phyloP scores from a whole-genome alignment of 1,140 invertebrate species.

The Aphelinus atriplicis region DNA sequence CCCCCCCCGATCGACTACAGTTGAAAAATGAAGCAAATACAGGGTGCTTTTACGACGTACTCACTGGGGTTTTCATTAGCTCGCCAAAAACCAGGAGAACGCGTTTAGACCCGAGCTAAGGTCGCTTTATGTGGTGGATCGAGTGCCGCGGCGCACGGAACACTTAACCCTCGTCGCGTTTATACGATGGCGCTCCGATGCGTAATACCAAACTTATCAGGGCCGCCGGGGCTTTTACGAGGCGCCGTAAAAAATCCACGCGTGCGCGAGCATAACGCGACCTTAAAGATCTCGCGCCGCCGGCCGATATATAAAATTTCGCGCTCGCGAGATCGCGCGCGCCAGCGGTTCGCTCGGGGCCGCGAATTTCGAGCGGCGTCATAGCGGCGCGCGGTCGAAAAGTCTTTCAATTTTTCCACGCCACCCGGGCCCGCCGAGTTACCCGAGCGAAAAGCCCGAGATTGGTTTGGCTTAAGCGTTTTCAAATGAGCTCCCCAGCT shows the following conservation, averaged over 20 bases:
- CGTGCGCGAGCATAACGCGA: neutral
- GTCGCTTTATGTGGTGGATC: neutral
- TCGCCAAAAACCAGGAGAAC: too few relatives aligned
- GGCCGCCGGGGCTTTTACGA: constrained; percentile 39
- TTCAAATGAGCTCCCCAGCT: too few relatives aligned
- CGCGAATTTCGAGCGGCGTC: neutral
- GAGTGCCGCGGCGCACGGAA: constrained; percentile 14
- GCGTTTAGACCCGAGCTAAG: neutral
- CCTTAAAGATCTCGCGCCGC: constrained; percentile 28
- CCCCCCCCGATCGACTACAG: too few relatives aligned
- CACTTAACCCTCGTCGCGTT: constrained; percentile 26
- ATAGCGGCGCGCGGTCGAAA: too few relatives aligned
- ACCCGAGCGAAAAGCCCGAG: too few relatives aligned
- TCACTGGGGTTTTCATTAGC: too few relatives aligned
- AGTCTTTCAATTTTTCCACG: too few relatives aligned
- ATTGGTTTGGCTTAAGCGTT: too few relatives aligned
- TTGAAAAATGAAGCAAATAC: neutral
- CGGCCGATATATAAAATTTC: constrained; percentile 30
- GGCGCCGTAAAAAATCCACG: constrained; percentile 40
- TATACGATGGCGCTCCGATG: constrained; percentile 20
- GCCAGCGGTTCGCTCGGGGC: constrained; percentile 7
- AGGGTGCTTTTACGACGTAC: neutral
- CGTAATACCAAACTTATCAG: constrained; percentile 45
- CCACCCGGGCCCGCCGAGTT: too few relatives aligned
- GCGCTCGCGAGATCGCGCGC: neutral